Base-by-base conservation (phyloP, 2,113 vertebrate species). In the Planiliza haematocheilus region DNA sequence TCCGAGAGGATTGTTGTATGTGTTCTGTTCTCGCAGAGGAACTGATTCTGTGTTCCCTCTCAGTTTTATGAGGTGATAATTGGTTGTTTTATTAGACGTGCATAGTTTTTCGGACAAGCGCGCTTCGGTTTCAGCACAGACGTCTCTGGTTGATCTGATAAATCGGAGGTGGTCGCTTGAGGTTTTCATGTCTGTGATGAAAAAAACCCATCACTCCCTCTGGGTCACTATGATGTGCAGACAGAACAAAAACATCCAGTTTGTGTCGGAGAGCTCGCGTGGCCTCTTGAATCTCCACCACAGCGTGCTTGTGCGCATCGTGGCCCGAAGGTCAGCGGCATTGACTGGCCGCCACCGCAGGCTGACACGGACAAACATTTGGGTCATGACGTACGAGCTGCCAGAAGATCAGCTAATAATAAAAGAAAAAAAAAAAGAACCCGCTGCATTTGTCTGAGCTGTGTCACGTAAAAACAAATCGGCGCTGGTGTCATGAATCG, bases 381-480 rank as follows among this genome's bases (percentile, higher is more conserved):
- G 59, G 81, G 75, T 82, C 78, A 67, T 51, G 58, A 73, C 67
- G 78, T 79, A 6, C 49, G 7, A 60, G 37, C 50, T 10, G 63
- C 21, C 41, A 18, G 64, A n/a, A 8, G 36, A 68, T 53, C 0
- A 10, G 9, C 45, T n/a, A 8, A 49, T 74, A 37, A 3, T 30
- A 30, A 30, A 30, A 30, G 5, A 30, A 30, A 30, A 30, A 30
- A 30, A 30, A 30, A 50, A 51, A 45, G 45, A 7, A 11, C 14
- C 10, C 11, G 17, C 57, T 4, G n/a, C n/a, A n/a, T n/a, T n/a
- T n/a, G n/a, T n/a, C n/a, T n/a, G n/a, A n/a, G n/a, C n/a, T n/a
- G 10, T n/a, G 7, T 20, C n/a, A 20, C n/a, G 24, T 30, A 30
- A 50, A 53, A 70, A 39, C 34, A 42, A 71, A 48, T 63, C 1